Percentiles rank a stretch among this genome's conserved stretches.
phyloP scores from a whole-genome alignment of 2,888 invertebrate species.

The Tenthredo distinguenda region DNA sequence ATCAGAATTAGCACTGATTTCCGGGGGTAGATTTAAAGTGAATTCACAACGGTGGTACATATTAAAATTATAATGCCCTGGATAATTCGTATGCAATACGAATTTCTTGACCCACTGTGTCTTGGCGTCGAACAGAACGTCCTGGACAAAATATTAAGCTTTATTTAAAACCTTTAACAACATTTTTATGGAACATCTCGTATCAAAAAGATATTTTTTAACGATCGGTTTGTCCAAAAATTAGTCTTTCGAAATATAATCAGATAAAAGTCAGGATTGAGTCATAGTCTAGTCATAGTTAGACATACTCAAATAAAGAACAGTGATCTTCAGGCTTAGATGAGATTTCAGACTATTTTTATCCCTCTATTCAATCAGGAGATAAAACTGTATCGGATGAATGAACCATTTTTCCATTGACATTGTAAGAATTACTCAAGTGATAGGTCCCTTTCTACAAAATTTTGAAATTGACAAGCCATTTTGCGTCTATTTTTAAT shows the following conservation, averaged over 20 bases:
- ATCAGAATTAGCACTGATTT: constrained; percentile 80
- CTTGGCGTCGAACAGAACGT: constrained; percentile 97
- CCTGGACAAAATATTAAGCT: constrained; percentile 81
- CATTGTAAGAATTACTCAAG: too few species aligned
- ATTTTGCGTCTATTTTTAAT: too few species aligned
- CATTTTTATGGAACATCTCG: not conserved
- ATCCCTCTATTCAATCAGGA: too few species aligned
- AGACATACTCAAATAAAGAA: not conserved
- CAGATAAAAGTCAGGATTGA: not conserved
- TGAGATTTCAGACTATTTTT: too few species aligned
- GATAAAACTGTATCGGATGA: too few species aligned
- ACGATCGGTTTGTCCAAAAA: not conserved
- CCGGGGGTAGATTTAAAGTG: constrained; percentile 87
- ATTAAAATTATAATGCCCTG: constrained; percentile 99
- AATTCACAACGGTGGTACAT: constrained; percentile 99
- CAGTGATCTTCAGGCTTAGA: too few species aligned
- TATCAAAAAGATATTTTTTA: not conserved
- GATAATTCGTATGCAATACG: constrained; percentile 98
- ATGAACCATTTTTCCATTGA: too few species aligned
- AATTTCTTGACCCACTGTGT: constrained; percentile 97
- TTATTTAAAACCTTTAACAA: constrained; percentile 35
- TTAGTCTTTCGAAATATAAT: not conserved
- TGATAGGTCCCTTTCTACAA: too few species aligned
- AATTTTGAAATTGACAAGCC: too few species aligned
- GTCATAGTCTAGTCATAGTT: not conserved